Percentiles rank a stretch among this genome's conserved stretches.
These are phyloP conservation scores for Trinectes maculatus DNA, from an alignment of 2,113 vertebrate species.

Conservation along the genomic window DNA sequence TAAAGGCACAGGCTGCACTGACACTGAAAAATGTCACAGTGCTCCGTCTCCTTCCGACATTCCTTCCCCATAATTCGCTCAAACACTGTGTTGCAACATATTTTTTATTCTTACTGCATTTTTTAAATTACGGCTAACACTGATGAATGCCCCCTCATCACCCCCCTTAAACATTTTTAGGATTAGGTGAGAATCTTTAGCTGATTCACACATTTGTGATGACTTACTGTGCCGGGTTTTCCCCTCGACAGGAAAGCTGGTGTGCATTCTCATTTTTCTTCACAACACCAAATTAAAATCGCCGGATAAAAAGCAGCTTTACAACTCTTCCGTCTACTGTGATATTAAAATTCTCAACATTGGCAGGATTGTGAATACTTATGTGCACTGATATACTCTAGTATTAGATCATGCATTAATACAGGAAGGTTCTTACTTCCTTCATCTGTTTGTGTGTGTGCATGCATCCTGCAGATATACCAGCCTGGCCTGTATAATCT, in stretches of 20 bases:
- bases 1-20: constrained; percentile 57
- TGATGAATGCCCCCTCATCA: constrained; percentile 62
- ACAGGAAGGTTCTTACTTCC: not conserved
- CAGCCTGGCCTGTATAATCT: not conserved
- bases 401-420: not conserved
- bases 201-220: constrained; percentile 40
- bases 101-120: constrained; percentile 52
- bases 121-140: constrained; percentile 60
- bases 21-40: constrained; percentile 33
- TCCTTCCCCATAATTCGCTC: constrained; percentile 52
- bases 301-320: constrained; percentile 39
- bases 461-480: not conserved
- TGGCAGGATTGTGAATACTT: constrained; percentile 13
- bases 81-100: constrained; percentile 40
- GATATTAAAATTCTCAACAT: constrained; percentile 40
- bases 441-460: not conserved
- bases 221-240: constrained; percentile 36
- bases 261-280: constrained; percentile 51
- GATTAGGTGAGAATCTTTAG: constrained; percentile 58
- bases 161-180: constrained; percentile 57
- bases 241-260: constrained; percentile 33
- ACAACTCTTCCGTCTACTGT: constrained; percentile 39
- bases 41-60: constrained; percentile 32
- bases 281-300: constrained; percentile 50
- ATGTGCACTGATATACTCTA: not conserved